Conservation (phyloP, 2,113 vertebrate genomes). For the Aleadryas rufinucha region DNA sequence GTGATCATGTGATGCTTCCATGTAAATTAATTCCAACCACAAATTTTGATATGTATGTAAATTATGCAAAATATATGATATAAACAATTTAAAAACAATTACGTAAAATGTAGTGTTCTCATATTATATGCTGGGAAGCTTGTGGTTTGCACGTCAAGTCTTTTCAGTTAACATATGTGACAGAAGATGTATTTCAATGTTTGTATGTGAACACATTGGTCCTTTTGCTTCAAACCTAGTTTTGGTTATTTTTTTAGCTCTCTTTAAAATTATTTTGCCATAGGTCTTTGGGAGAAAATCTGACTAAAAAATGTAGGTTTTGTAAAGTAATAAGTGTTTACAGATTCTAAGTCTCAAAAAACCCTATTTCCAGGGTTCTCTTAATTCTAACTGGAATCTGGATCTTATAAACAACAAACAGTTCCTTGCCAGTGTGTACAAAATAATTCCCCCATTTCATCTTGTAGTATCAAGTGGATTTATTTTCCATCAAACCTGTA, state of each 20-base stretch:
- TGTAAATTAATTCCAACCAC: not conserved
- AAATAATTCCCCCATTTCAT: not conserved
- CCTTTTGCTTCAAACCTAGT: not conserved
- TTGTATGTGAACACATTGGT: not conserved
- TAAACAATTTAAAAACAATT: not conserved
- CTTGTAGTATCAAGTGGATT: not conserved
- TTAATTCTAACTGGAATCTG: not conserved
- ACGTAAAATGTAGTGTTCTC: not conserved
- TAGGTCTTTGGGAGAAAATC: not conserved
- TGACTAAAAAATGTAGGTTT: not conserved
- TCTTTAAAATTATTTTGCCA: not conserved
- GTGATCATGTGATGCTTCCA: not conserved
- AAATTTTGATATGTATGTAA: not conserved
- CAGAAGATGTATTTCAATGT: not conserved
- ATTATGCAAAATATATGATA: not conserved
- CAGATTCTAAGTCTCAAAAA: not conserved
- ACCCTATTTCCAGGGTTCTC: not conserved
- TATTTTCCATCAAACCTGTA: not conserved
- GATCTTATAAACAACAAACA: not conserved
- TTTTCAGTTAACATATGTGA: not conserved
- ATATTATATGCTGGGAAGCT: not conserved
- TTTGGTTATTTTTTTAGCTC: not conserved
- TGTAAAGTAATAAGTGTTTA: not conserved
- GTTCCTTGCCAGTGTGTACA: not conserved
- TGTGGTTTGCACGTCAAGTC: not conserved